Evolutionary conservation across 2,113 vertebrate genomes (phyloP), one percentile per base, ranked within the genome.

Genomic region (Agapornis roseicollis): DNA sequence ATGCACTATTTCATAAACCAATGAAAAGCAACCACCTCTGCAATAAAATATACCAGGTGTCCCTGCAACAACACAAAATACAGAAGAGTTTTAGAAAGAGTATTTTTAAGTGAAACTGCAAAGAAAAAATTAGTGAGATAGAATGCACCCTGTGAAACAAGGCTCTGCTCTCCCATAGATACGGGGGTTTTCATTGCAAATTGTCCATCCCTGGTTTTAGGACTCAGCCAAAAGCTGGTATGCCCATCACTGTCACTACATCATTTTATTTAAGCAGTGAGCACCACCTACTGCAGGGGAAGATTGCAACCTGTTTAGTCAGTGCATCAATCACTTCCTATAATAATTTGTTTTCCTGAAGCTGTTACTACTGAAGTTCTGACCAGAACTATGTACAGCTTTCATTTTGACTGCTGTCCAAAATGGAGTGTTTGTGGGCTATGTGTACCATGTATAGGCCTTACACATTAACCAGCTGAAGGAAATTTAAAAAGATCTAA

Each of bases 251-350:
- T 90, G 65, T 95, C 77, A 74, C 77, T 74, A 28, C 56, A 88
- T 96, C 85, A 85, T 94, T 89, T 96, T 96, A 92, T 83, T 96
- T 94, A 95, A 90, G 88, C 90, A 93, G 73, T 84, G 94, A 96
- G 90, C 88, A 95, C 94, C 93, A 95, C 94, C 93, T 97, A 96
- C 94, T 94, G 96, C 92, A 96, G 86, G 93, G 96, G 96, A 96
- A 90, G 90, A 94, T 55, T 95, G 85, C 88, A 94, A 92, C 80
- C 83, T 87, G 72, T 72, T 95, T 80, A 95, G 90, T 94, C 77
- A 86, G 82, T 81, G 56, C 72, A 95, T 96, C 92, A 94, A 90
- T 91, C 88, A 93, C 82, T 92, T 94, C 68, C 92, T 88, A 64
- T 85, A 93, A 80, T 81, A 81, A 93, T 93, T 95, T 92, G 25